These are phyloP conservation scores for Falco punctatus DNA, from an alignment of 2,113 vertebrate species.

Conservation along the genomic window DNA sequence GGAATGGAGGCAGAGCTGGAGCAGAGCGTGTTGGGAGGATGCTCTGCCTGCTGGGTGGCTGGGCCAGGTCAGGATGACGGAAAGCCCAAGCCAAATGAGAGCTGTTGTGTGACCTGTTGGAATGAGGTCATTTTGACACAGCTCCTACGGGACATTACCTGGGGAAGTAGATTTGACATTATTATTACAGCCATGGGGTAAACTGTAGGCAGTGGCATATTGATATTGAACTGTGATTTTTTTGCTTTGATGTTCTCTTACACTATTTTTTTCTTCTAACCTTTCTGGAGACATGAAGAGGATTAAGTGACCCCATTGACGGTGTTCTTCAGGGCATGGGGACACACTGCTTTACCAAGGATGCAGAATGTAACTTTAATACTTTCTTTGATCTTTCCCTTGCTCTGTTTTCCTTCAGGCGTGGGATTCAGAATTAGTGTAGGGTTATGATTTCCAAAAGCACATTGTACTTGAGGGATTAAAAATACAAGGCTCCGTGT, in stretches of 20 bases:
- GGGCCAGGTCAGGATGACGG: accelerated
- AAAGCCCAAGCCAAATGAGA: accelerated
- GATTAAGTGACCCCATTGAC: neutral
- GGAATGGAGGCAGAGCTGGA: neutral
- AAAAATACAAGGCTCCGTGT: neutral
- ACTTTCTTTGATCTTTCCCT: neutral
- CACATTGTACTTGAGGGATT: neutral
- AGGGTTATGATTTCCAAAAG: neutral
- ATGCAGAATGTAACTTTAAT: neutral
- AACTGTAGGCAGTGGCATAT: neutral
- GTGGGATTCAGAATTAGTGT: neutral
- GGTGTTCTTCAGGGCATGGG: neutral
- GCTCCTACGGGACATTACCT: accelerated
- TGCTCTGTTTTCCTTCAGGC: neutral
- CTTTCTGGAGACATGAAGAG: neutral
- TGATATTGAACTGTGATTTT: neutral
- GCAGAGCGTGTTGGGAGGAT: neutral
- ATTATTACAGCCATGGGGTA: accelerated
- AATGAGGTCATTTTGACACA: neutral
- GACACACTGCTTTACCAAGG: neutral
- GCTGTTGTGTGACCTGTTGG: neutral
- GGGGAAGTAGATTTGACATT: neutral
- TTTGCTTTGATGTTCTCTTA: neutral
- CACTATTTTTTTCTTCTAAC: neutral
- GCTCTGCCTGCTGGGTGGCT: neutral